A percentile compares a stretch with the other conserved stretches of the same genome.
phyloP scores from a whole-genome alignment of 2,888 invertebrate species.

The Malachius bipustulatus region DNA sequence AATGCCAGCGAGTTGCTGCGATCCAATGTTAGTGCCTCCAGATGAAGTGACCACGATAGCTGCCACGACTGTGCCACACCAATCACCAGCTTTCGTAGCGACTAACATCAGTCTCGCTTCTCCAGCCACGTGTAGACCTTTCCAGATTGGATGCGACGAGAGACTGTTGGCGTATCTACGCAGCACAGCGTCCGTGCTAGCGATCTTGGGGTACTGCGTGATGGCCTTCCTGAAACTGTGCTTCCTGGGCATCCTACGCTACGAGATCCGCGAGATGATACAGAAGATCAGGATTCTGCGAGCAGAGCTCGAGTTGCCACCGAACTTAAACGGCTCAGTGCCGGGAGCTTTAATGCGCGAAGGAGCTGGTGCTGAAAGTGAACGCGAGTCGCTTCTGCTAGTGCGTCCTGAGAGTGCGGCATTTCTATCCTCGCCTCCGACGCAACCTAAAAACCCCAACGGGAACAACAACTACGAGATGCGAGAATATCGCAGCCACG shows the following conservation, averaged over 20 bases:
- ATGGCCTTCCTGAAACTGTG: slow-evolving; percentile 80
- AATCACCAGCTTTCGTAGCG: slow-evolving; percentile 5
- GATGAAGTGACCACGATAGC: slow-evolving; percentile 20
- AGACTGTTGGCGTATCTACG: slow-evolving; percentile 61
- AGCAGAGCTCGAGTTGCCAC: slow-evolving; percentile 48
- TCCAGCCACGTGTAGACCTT: too few relatives aligned
- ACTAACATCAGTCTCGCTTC: too few relatives aligned
- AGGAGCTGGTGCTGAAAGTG: slow-evolving; percentile 41
- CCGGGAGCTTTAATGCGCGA: slow-evolving; percentile 37
- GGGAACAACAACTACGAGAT: slow-evolving; percentile 72
- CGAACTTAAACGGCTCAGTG: slow-evolving; percentile 47
- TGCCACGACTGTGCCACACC: slow-evolving; percentile 8
- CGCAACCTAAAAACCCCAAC: slow-evolving; percentile 48
- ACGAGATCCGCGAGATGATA: slow-evolving; percentile 84
- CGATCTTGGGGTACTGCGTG: slow-evolving; percentile 71
- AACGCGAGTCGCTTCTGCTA: slow-evolving; percentile 47
- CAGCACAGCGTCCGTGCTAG: slow-evolving; percentile 68
- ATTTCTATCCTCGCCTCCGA: slow-evolving; percentile 30
- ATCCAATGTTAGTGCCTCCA: slow-evolving; percentile 26
- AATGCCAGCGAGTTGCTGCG: slow-evolving; percentile 31
- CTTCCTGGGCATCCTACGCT: slow-evolving; percentile 75
- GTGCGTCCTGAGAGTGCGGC: slow-evolving; percentile 42
- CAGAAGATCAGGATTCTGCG: slow-evolving; percentile 75
- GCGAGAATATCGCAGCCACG: slow-evolving; percentile 48
- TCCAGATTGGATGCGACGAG: slow-evolving; percentile 55